Conservation (phyloP, 2,888 invertebrate genomes). For the Pterostichus madidus region DNA sequence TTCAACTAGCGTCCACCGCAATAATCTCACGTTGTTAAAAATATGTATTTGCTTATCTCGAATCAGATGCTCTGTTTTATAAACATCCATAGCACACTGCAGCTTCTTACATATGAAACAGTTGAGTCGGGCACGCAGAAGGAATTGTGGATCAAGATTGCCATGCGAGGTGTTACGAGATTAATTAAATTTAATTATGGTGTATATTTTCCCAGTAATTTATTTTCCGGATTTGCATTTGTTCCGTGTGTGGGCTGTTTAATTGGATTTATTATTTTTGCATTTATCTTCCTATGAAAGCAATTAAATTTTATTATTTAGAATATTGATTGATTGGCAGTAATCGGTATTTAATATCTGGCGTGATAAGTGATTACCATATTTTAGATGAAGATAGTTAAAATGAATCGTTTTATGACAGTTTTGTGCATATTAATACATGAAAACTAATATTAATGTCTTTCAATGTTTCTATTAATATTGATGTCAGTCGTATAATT, state of each 20-base stretch:
- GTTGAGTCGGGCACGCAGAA: neutral
- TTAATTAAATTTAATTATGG: slow-evolving; percentile 62
- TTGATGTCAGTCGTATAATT: neutral
- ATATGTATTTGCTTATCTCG: slow-evolving; percentile 55
- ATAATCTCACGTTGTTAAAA: slow-evolving; percentile 53
- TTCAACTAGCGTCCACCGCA: slow-evolving; percentile 8
- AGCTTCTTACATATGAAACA: slow-evolving; percentile 54
- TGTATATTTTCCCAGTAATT: slow-evolving; percentile 56
- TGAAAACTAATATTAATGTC: neutral
- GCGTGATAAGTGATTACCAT: slow-evolving; percentile 11
- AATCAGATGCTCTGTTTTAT: slow-evolving; percentile 36
- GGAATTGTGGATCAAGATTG: slow-evolving; percentile 59
- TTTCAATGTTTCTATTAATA: neutral
- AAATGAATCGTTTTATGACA: neutral
- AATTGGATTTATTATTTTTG: slow-evolving; percentile 49
- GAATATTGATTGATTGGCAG: slow-evolving; percentile 22
- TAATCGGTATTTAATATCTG: slow-evolving; percentile 29
- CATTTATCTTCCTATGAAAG: slow-evolving; percentile 28
- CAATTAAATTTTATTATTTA: slow-evolving; percentile 42
- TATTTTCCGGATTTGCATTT: slow-evolving; percentile 57
- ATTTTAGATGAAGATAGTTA: slow-evolving; percentile 9
- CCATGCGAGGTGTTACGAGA: slow-evolving; percentile 44
- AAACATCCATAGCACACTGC: slow-evolving; percentile 16
- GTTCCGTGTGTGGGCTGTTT: slow-evolving; percentile 39
- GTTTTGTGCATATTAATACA: neutral